Conservation (phyloP, 2,113 vertebrate species). For the Poecilia latipinna region DNA sequence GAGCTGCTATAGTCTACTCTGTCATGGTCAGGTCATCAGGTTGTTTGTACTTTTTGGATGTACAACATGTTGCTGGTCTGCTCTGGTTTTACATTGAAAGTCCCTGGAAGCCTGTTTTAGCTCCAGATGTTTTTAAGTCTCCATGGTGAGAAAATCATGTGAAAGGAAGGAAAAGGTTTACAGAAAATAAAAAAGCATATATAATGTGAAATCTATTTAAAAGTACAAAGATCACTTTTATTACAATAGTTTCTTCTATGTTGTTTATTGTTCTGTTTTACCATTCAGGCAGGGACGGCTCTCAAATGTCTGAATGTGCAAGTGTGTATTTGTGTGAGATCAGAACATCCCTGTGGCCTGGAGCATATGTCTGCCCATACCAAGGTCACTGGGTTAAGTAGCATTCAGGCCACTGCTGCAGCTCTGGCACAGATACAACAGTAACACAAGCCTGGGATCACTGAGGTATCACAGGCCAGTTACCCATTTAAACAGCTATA, state of each 20-base stretch:
- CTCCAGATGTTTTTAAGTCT: no score
- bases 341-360: constrained; percentile 32
- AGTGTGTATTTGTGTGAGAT: constrained; percentile 11
- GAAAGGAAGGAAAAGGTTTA: background rate
- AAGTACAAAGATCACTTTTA: background rate
- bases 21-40: no score
- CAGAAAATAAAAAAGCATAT: background rate
- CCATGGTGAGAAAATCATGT: no score
- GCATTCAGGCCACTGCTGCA: constrained; percentile 50
- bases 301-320: constrained; percentile 14
- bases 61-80: no score
- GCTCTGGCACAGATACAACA: constrained; percentile 53
- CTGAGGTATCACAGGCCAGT: constrained; percentile 14
- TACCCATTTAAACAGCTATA: background rate
- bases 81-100: no score
- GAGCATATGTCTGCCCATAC: constrained; percentile 59
- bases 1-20: no score
- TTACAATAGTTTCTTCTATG: background rate
- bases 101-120: no score
- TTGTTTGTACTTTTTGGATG: no score
- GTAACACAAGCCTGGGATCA: constrained; percentile 39
- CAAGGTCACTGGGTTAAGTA: constrained; percentile 72
- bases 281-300: constrained; percentile 15
- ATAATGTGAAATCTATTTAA: background rate
- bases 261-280: background rate